Conservation (phyloP, 1,140 invertebrate genomes). For the Macrobrachium rosenbergii region DNA sequence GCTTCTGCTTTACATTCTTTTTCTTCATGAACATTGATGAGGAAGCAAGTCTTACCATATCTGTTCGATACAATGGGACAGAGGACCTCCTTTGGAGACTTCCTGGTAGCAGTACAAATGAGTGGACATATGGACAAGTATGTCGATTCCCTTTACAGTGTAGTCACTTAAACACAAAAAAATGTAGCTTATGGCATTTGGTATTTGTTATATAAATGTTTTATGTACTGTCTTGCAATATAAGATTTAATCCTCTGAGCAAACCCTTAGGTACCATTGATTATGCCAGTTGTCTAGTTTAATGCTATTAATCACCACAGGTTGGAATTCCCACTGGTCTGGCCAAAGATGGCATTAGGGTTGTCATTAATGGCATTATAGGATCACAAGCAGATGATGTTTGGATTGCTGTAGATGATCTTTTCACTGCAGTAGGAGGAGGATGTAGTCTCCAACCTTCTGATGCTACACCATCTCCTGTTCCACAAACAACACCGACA, state of each 20-base stretch:
- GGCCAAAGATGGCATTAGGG: conserved; percentile 21
- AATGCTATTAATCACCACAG: not conserved
- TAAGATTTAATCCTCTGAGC: not conserved
- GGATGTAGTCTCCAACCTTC: conserved; percentile 28
- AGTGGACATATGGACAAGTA: conserved; percentile 49
- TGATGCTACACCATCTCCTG: conserved; percentile 3
- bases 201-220: not conserved
- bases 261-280: not conserved
- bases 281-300: not conserved
- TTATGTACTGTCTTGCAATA: not conserved
- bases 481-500: not conserved
- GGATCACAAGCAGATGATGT: conserved; percentile 31
- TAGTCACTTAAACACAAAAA: too few relatives aligned
- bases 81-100: conserved; percentile 28
- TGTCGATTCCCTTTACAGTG: too few relatives aligned
- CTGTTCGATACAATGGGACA: conserved; percentile 8
- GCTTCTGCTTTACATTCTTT: conserved; percentile 46
- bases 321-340: conserved; percentile 32
- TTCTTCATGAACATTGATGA: conserved; percentile 38
- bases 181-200: too few relatives aligned
- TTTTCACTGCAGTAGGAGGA: conserved; percentile 13
- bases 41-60: conserved; percentile 30
- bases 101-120: conserved; percentile 21
- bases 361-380: conserved; percentile 41
- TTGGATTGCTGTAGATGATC: conserved; percentile 54